Evolutionary conservation across 2,113 vertebrate species (phyloP).

Genomic region (Xerus inauris): DNA sequence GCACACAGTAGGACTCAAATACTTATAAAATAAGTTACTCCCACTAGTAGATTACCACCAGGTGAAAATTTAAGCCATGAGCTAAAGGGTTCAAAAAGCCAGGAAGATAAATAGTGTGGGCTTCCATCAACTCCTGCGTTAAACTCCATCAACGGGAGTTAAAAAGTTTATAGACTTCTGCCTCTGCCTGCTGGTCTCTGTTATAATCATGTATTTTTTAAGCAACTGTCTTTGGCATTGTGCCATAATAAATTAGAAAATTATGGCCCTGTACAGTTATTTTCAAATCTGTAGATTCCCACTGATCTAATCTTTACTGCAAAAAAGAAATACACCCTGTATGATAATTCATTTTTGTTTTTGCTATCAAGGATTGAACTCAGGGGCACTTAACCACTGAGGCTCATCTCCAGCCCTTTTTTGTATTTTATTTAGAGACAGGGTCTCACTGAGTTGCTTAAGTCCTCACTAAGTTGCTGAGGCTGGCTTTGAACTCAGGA

Average conservation of each 20-base stretch:
- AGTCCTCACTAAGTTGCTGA: too few species aligned
- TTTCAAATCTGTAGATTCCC: constrained; percentile 55
- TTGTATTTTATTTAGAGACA: too few species aligned
- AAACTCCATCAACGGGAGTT: constrained; percentile 1
- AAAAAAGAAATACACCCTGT: constrained; percentile 9
- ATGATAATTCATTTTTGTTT: too few species aligned
- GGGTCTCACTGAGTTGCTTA: too few species aligned
- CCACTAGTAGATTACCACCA: background rate
- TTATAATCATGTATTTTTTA: constrained; percentile 43
- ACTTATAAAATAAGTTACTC: background rate
- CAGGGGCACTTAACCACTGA: too few species aligned
- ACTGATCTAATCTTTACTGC: constrained; percentile 43
- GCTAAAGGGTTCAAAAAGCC: background rate
- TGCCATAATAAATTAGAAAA: constrained; percentile 67
- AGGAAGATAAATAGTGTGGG: background rate
- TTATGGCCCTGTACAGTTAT: constrained; percentile 1
- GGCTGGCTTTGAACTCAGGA: too few species aligned
- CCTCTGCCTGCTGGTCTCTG: constrained; percentile 20
- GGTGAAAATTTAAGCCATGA: background rate
- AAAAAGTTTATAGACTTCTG: background rate
- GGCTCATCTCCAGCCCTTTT: too few species aligned
- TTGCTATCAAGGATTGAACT: too few species aligned
- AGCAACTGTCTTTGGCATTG: constrained; percentile 57
- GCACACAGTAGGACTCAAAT: background rate
- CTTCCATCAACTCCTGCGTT: background rate